Evolutionary conservation across 1,140 invertebrate genomes (phyloP), one percentile per base, ranked within the genome.

Genomic region (Phthorimaea operculella): DNA sequence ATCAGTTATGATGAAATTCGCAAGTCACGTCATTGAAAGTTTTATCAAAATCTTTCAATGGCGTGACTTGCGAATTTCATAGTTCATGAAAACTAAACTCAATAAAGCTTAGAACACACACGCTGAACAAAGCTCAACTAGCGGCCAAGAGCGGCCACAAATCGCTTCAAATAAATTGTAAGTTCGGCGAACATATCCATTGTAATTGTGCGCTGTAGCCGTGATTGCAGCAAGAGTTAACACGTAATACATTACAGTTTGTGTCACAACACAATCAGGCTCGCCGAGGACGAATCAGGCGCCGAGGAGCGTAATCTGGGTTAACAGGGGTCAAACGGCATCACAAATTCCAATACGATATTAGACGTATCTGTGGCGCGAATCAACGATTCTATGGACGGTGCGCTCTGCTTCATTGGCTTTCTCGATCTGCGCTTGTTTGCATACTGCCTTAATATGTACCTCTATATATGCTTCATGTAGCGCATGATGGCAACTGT

Each of bases 301-400:
- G 81, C 71, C 79, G 80, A 80, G 74, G 62, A 76, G 71, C 76
- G 84, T 86, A 86, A 86, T 87, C 84, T 86, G 81, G 84, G 83
- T 86, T 86, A 87, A 87, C 81, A 78, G 85, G 84, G 85, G 85
- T 87, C 84, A 87, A 87, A 85, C 82, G 83, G 78, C 81, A 85
- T 82, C 80, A 86, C 84, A 85, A 87, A 87, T 87, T 86, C 85
- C 85, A 85, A 85, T 86, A 86, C 80, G 83, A 85, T 86, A 85
- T 87, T 85, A 85, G 79, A 83, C 79, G 78, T 82, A 83, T 85
- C 81, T 83, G 79, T 81, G 81, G 79, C 81, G 81, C 75, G 76
- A 79, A 82, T 81, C 78, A 78, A 76, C 76, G 66, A 67, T 72
- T 72, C 74, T 77, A 76, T 68, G 72, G 67, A 63, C 62, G 63